Conservation (phyloP, 2,888 invertebrate species). For the Leucophenga montana region DNA sequence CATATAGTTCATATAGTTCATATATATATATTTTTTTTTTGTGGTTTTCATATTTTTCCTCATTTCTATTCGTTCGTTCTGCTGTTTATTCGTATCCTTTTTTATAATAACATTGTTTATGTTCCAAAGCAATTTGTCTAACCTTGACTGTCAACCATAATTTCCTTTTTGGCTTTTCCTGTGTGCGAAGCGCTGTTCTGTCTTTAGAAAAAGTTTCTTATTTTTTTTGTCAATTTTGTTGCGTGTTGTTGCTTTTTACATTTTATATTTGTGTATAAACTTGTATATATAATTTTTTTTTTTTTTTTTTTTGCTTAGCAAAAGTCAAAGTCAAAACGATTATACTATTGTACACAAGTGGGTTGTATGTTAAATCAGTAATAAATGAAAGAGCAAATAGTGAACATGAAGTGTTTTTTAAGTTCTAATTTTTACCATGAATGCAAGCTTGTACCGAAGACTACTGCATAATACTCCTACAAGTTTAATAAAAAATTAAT, state of each 20-base stretch:
- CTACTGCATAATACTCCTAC: too few relatives aligned
- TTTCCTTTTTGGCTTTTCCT: conserved; percentile 26
- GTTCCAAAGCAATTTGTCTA: conserved; percentile 24
- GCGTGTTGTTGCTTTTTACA: not conserved
- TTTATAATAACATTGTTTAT: conserved; percentile 59
- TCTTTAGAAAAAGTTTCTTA: not conserved
- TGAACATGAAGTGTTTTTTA: too few relatives aligned
- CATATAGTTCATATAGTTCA: too few relatives aligned
- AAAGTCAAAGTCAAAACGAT: not conserved
- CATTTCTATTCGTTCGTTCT: not conserved
- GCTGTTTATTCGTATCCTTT: not conserved
- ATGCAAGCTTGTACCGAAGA: too few relatives aligned
- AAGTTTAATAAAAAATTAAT: too few relatives aligned
- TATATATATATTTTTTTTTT: conserved; percentile 23
- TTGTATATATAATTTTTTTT: too few relatives aligned
- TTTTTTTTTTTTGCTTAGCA: not conserved
- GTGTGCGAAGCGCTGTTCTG: conserved; percentile 18
- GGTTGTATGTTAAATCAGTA: not conserved
- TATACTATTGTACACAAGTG: not conserved
- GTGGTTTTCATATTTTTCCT: not conserved
- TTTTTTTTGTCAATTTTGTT: not conserved
- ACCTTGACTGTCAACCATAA: conserved; percentile 9
- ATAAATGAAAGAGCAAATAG: not conserved
- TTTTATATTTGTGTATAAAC: not conserved
- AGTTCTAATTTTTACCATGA: too few relatives aligned